These are phyloP conservation scores for Papilio polytes DNA, from an alignment of 1,140 invertebrate genomes.

Conservation along the genomic window DNA sequence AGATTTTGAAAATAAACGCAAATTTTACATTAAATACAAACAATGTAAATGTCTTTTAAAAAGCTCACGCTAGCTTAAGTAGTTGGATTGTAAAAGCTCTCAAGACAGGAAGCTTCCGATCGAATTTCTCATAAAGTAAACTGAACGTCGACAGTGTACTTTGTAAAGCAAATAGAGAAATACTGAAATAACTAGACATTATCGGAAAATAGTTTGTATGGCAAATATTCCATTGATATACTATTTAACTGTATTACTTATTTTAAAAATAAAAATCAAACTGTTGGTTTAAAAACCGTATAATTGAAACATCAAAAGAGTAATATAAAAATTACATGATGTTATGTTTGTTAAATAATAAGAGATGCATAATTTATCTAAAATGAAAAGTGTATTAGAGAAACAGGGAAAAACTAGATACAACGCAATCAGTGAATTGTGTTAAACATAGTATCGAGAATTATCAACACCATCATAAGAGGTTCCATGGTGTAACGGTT, in stretches of 20 bases:
- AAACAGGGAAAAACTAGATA: too few species aligned
- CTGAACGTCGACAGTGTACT: background rate
- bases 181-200: background rate
- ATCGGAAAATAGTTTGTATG: background rate
- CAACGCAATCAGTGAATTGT: too few species aligned
- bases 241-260: background rate
- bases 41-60: background rate
- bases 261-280: background rate
- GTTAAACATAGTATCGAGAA: too few species aligned
- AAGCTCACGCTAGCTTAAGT: background rate
- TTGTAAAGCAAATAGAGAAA: background rate
- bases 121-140: slow-evolving; percentile 15
- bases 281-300: too few species aligned
- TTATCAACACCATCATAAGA: background rate
- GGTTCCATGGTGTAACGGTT: slow-evolving; percentile 37
- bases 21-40: background rate
- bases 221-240: background rate
- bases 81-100: slow-evolving; percentile 7
- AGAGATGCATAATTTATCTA: too few species aligned
- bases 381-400: too few species aligned
- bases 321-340: too few species aligned
- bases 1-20: background rate
- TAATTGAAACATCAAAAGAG: too few species aligned
- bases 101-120: background rate
- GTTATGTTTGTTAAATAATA: too few species aligned